These are phyloP conservation scores for Lasioglossum marginatum DNA, from an alignment of 2,888 invertebrate species.

Conservation along the genomic window DNA sequence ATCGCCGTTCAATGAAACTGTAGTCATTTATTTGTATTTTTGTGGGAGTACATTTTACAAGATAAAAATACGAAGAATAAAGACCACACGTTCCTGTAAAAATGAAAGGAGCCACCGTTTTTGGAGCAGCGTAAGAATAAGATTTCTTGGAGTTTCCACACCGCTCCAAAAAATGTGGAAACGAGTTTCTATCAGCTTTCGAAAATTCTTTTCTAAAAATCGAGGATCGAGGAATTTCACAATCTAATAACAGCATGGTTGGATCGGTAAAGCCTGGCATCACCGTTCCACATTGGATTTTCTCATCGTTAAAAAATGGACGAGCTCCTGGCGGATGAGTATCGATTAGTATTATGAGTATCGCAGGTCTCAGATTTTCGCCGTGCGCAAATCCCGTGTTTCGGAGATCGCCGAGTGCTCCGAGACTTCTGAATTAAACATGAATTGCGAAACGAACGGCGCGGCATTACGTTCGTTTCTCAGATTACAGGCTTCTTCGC, in stretches of 20 bases:
- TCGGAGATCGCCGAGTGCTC: background rate
- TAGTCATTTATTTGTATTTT: background rate
- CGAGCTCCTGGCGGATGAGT: background rate
- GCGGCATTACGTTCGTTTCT: conserved; percentile 3
- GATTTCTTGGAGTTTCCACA: background rate
- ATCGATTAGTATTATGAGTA: background rate
- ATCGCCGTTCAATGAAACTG: background rate
- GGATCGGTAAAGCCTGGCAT: background rate
- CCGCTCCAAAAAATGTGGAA: background rate
- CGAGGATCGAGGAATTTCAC: background rate
- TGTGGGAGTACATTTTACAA: too few species aligned
- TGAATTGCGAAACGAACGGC: conserved; percentile 3
- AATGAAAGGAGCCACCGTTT: background rate
- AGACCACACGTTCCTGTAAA: background rate
- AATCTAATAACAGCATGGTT: background rate
- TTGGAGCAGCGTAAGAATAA: background rate
- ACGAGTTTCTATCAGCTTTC: conserved; percentile 1
- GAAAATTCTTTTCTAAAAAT: background rate
- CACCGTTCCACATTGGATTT: background rate
- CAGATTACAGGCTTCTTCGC: background rate
- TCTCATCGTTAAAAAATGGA: background rate
- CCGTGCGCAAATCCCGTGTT: background rate
- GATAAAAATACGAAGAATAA: too few species aligned
- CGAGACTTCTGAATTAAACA: conserved; percentile 11
- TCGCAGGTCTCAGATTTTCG: background rate